Percentiles rank a stretch among this genome's conserved stretches.
Evolutionary conservation across 2,888 invertebrate species (phyloP).

Genomic region (Digitonthophagus gazella): DNA sequence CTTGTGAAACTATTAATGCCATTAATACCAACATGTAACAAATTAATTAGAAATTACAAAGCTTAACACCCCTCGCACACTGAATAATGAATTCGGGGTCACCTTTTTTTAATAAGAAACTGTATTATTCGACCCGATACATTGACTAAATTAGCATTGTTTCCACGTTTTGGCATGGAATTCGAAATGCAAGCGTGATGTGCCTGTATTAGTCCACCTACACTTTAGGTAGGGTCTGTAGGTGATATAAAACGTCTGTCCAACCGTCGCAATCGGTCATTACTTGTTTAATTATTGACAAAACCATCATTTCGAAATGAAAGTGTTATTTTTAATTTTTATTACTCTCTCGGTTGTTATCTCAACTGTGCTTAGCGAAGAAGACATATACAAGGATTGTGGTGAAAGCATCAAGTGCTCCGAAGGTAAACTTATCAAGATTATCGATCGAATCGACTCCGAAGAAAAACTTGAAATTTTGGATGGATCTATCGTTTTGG

Average conservation of each 20-base stretch:
- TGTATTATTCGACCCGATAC: constrained; percentile 1
- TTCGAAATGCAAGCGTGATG: constrained; percentile 43
- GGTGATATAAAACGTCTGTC: constrained; percentile 34
- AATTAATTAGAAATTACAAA: background rate
- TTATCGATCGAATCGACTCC: constrained; percentile 52
- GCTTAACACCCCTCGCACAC: background rate
- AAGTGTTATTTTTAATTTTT: constrained; percentile 4
- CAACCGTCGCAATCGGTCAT: constrained; percentile 22
- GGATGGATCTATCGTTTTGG: constrained; percentile 46
- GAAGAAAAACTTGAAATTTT: constrained; percentile 49
- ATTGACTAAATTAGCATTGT: constrained; percentile 42
- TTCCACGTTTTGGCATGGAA: constrained; percentile 44
- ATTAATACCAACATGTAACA: background rate
- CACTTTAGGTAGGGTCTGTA: background rate
- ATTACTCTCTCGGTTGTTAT: constrained; percentile 21
- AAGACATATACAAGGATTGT: constrained; percentile 36
- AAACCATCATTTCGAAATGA: background rate
- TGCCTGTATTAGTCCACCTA: constrained; percentile 10
- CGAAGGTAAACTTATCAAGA: constrained; percentile 51
- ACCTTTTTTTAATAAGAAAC: constrained; percentile 14
- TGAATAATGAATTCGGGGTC: constrained; percentile 7
- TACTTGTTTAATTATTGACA: constrained; percentile 8
- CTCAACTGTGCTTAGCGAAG: background rate
- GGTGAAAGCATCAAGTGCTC: constrained; percentile 42
- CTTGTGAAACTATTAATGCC: background rate